phyloP scores from a whole-genome alignment of 2,113 vertebrate species.

The Psettodes erumei region DNA sequence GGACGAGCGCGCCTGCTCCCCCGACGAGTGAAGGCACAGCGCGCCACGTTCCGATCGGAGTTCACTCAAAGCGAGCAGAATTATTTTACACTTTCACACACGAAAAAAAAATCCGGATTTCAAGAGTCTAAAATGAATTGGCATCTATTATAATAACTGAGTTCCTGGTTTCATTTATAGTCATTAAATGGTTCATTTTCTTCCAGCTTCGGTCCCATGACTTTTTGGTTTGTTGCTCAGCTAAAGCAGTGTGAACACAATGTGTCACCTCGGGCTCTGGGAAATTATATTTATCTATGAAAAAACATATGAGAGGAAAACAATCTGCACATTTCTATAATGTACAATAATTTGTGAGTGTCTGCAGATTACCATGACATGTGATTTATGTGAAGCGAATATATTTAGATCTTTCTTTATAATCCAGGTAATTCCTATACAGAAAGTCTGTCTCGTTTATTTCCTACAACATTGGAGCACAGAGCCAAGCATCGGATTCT shows the following conservation, averaged over 20 bases:
- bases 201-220: no score
- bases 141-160: no score
- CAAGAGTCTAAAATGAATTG: no score
- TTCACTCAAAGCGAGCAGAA: neutral
- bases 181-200: no score
- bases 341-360: no score
- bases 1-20: slow-evolving; percentile 21
- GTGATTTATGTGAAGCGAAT: slow-evolving; percentile 19
- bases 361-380: neutral
- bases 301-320: no score
- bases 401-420: slow-evolving; percentile 42
- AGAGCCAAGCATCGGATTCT: neutral
- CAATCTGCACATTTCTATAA: no score
- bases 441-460: neutral
- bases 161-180: no score
- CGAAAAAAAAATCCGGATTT: no score
- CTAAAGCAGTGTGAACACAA: neutral
- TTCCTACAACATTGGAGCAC: neutral
- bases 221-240: neutral
- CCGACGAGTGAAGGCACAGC: slow-evolving; percentile 16
- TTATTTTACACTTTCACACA: no score
- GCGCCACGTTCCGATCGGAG: neutral
- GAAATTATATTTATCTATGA: no score
- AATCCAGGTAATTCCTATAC: neutral
- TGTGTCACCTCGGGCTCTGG: no score